Base-by-base conservation (phyloP, 2,888 invertebrate genomes). In the Calameuta filiformis region DNA sequence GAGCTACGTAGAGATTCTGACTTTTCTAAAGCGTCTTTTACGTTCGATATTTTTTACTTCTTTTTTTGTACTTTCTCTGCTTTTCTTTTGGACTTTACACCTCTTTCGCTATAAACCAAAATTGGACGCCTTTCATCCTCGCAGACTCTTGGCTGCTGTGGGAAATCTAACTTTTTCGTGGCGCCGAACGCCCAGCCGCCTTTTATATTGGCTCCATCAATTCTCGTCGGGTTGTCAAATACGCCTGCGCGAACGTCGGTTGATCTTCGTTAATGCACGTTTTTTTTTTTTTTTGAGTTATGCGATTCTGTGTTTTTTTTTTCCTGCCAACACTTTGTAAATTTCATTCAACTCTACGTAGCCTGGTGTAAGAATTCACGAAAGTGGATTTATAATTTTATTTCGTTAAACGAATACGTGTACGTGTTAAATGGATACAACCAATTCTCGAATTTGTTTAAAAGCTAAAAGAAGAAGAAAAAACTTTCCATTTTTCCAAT, bases 181-280 rank as follows among this genome's bases (percentile, higher is more conserved):
- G 3, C 30, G 6, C 71, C 71, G 31, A 71, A 31, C 31, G 9
- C 31, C 9, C 0, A 56, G 56, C 23, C 23, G 23, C 56, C 40
- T 75, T 71, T 75, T 77, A 77, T 75, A 77, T 77, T 75, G 77
- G 75, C 77, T 74, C 69, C 69, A 75, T 77, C 71, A 77, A 77
- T 77, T 75, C 71, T 77, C 56, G 71, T 77, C 75, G 75, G 75
- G 40, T 71, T 71, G 75, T 77, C 77, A 75, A 34, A n/a, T 12
- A 37, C 34, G 71, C 77, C 74, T 77, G 74, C 73, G 71, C 77
- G 75, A 75, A 12, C 9, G 3, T 31, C 33, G 31, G 1, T 71
- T 30, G 33, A 30, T 9, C 56, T 56, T 56, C 56, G 56, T 23
- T 56, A 56, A 23, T 56, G 56, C 56, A 56, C 56, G 23, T 23